Base-by-base conservation (phyloP, 2,888 invertebrate genomes). In the Hypselothyrea guttata region DNA sequence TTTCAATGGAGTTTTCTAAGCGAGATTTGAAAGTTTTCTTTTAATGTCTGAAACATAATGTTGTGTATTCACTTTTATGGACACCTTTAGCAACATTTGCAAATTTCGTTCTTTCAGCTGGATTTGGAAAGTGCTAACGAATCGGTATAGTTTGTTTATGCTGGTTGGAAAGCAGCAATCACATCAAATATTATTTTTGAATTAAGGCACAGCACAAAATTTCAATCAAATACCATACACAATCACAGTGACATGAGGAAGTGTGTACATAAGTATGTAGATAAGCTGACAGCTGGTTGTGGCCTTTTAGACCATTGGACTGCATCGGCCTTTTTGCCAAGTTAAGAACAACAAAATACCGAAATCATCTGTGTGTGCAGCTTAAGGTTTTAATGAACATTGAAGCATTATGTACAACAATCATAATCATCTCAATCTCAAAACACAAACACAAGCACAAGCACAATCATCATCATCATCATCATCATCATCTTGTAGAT, bases 171-270 rank as follows among this genome's bases (percentile, higher is more conserved):
- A 57, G 61, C 51, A 76, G 76, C 76, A 72, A 67, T 79, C 76
- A 76, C 54, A 74, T 75, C 75, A 76, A 79, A 79, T 83, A 75
- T 75, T 70, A 67, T 66, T 54, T 65, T 72, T 63, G 57, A 70
- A 63, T 67, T 74, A 60, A 59, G 75, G 53, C 69, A 64, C 56
- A 65, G 40, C 35, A 30, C 38, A 58, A 59, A 59, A 63, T 47
- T 68, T 49, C 54, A 64, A 68, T 76, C 65, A 76, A 67, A 68
- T 58, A 64, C 53, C 16, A 51, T 28, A 27, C 33, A 40, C 11
- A 44, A n/a, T 8, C 7, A 12, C 9, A 49, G n/a, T n/a, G n/a
- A n/a, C n/a, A n/a, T n/a, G n/a, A n/a, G n/a, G n/a, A n/a, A n/a
- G n/a, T n/a, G n/a, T 9, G 11, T 7, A 15, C 11, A 35, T 4